Evolutionary conservation across 2,797 vertebrate species (phyloP), one percentile per base, ranked within the genome.

Genomic region (Rallus crepitans): DNA sequence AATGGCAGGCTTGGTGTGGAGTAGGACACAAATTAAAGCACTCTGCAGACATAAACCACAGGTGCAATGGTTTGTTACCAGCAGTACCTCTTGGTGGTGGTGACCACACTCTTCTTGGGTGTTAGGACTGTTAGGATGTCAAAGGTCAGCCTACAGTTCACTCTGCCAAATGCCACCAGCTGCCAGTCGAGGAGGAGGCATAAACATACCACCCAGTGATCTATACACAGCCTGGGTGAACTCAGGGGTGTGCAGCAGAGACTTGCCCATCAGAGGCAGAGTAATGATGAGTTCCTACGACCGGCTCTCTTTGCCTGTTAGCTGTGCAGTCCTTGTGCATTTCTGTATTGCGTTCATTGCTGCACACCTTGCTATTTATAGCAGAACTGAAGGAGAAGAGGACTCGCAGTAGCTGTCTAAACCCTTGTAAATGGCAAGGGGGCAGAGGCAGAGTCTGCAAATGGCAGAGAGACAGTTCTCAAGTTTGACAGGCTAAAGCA

Each of bases 401-500:
- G 27, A 33, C 50, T 47, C 0, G 0, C 27, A 55, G 12, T 11
- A 80, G 40, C 12, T 76, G 61, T 64, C 33, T 87, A 91, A 95
- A 82, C 15, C 31, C 66, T 33, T 64, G 47, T 76, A 94, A 94
- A 89, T 55, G 66, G 77, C 70, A 83, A 82, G 33, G 27, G 60
- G 73, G 52, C 68, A 96, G 79, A 90, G 30, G 17, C 63, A 90
- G 37, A 59, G 78, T 69, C 68, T 96, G 79, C 60, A 88, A 93
- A 90, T 42, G 65, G 52, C 71, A 85, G 60, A 80, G 31, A 94
- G 40, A 79, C 71, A 82, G 50, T 93, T 96, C 91, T 95, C 30
- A 48, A 94, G 53, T 94, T 68, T 97, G 98, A 97, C 94, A 97
- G 84, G 94, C 85, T 95, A 94, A 94, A 87, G 39, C 18, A 71